Evolutionary conservation across 1,140 invertebrate species (phyloP).

Genomic region (Lysiphlebus fabarum): DNA sequence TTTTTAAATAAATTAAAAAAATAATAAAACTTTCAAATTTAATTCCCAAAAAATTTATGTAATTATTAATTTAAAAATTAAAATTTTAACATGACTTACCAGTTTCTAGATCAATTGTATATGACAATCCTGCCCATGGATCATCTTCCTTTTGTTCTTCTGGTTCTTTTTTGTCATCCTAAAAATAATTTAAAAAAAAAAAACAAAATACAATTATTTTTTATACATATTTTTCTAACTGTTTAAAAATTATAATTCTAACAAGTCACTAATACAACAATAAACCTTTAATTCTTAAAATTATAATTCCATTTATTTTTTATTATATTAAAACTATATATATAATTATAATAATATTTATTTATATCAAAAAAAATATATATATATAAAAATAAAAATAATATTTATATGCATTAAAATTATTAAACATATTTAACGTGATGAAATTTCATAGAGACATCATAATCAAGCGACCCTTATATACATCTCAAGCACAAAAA

Average conservation of each 20-base stretch:
- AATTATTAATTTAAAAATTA: too few relatives aligned
- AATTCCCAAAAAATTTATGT: too few relatives aligned
- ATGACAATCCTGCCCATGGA: conserved; percentile 74
- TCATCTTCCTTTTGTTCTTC: conserved; percentile 46
- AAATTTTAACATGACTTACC: conserved; percentile 58
- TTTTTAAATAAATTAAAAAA: too few relatives aligned
- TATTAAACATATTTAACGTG: background rate
- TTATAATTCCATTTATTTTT: too few relatives aligned
- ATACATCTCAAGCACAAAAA: background rate
- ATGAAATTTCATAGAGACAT: conserved; percentile 45
- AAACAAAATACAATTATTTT: conserved; percentile 12
- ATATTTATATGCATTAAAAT: conserved; percentile 6
- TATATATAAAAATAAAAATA: background rate
- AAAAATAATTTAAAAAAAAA: conserved; percentile 27
- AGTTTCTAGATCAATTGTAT: conserved; percentile 84
- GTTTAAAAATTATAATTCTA: too few relatives aligned
- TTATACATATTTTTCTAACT: too few relatives aligned
- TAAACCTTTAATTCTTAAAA: too few relatives aligned
- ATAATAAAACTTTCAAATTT: too few relatives aligned
- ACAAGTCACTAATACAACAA: too few relatives aligned
- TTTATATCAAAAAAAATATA: background rate
- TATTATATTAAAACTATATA: conserved; percentile 6
- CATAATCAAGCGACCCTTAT: conserved; percentile 41
- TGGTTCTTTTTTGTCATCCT: conserved; percentile 42
- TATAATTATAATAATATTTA: background rate